Evolutionary conservation across 2,113 vertebrate species (phyloP).

Genomic region (Eretmochelys imbricata): DNA sequence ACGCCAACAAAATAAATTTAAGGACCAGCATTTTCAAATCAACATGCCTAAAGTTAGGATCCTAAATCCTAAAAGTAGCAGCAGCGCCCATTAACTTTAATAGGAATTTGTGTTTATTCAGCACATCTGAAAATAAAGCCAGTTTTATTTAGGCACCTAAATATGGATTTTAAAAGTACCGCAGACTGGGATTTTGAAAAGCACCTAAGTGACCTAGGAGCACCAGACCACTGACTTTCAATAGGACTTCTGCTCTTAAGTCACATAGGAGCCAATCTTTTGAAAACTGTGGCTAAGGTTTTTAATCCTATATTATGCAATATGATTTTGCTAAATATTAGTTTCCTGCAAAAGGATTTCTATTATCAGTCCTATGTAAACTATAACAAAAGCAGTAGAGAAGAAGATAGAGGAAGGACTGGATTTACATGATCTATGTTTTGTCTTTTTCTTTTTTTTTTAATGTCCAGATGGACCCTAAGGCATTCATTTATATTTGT

Average conservation of each 20-base stretch:
- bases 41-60: not conserved
- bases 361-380: conserved; percentile 7
- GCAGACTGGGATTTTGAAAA: not conserved
- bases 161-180: not conserved
- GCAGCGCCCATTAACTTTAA: accelerated
- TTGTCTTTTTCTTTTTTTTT: not conserved
- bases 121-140: accelerated
- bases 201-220: accelerated
- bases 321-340: not conserved
- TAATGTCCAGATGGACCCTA: not conserved
- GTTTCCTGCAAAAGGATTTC: not conserved
- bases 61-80: not conserved
- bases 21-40: not conserved
- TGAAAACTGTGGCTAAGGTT: not conserved
- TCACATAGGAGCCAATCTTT: accelerated
- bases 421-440: not conserved
- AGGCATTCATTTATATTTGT: not conserved
- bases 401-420: not conserved
- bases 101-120: not conserved
- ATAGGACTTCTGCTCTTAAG: not conserved
- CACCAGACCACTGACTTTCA: not conserved
- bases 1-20: not conserved
- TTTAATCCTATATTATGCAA: not conserved
- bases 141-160: not conserved
- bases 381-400: conserved; percentile 6